Evolutionary conservation across 2,113 vertebrate species (phyloP).

Genomic region (Seriola quinqueradiata): DNA sequence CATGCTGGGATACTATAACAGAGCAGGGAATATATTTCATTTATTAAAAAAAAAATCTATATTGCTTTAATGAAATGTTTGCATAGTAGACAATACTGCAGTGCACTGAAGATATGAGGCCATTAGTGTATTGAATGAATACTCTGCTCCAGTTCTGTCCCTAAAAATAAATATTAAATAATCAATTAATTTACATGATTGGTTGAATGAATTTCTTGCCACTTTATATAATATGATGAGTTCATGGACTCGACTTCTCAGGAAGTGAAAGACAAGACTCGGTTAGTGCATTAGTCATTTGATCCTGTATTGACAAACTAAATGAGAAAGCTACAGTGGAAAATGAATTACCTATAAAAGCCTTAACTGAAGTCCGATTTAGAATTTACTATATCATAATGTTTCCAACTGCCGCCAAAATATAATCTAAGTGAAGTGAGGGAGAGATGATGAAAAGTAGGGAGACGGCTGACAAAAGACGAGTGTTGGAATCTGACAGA

Average conservation of each 20-base stretch:
- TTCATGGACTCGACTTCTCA: conserved; percentile 8
- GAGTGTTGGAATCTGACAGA: conserved; percentile 52
- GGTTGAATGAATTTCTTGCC: conserved; percentile 26
- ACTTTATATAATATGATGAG: conserved; percentile 36
- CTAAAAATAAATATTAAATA: conserved; percentile 14
- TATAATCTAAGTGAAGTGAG: conserved; percentile 25
- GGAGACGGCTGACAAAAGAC: conserved; percentile 66
- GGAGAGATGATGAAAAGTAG: conserved; percentile 49
- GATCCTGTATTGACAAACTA: conserved; percentile 34
- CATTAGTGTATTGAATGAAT: neutral
- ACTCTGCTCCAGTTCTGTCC: neutral
- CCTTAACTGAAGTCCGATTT: conserved; percentile 32
- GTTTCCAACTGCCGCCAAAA: neutral
- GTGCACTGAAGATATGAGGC: neutral
- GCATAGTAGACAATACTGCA: neutral
- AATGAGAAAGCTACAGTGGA: conserved; percentile 36
- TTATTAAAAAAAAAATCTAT: neutral
- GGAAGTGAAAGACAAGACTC: conserved; percentile 25
- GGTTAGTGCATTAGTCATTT: conserved; percentile 22
- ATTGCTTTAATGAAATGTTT: neutral
- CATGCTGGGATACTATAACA: neutral
- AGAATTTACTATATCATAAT: conserved; percentile 25
- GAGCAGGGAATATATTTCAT: neutral
- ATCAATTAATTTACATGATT: conserved; percentile 27
- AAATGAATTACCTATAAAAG: conserved; percentile 51